Conservation (phyloP, 2,888 invertebrate species). For the Seira musarum region DNA sequence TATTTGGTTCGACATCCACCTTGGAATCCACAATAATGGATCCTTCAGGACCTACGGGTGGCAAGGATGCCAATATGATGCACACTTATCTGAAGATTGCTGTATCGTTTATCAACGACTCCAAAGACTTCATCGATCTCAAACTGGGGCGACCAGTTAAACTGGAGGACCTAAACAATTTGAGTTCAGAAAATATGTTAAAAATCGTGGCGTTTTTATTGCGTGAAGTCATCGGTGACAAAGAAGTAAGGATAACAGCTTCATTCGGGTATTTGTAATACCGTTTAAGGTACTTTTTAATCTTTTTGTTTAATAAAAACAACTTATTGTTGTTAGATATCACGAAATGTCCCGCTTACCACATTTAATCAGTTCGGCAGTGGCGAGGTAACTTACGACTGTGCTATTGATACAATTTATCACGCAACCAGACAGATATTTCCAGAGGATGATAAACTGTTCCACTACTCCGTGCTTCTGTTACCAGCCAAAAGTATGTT, state of each 20-base stretch:
- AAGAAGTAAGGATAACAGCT: slow-evolving; percentile 16
- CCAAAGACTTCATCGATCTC: neutral
- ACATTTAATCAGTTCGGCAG: slow-evolving; percentile 29
- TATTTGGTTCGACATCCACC: too few relatives aligned
- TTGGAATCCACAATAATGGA: too few relatives aligned
- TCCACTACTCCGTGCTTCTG: slow-evolving; percentile 30
- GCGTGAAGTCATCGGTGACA: slow-evolving; percentile 25
- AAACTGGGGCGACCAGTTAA: neutral
- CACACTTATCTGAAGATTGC: slow-evolving; percentile 21
- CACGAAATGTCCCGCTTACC: neutral
- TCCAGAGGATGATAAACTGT: slow-evolving; percentile 29
- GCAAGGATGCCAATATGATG: too few relatives aligned
- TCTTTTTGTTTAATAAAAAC: neutral
- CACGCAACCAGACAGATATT: slow-evolving; percentile 30
- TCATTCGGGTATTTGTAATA: neutral
- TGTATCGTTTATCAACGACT: slow-evolving; percentile 22
- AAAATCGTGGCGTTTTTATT: slow-evolving; percentile 25
- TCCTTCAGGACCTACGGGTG: too few relatives aligned
- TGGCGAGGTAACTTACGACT: slow-evolving; percentile 29
- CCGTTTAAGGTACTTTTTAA: neutral
- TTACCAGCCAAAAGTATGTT: slow-evolving; percentile 20
- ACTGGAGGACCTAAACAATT: slow-evolving; percentile 29
- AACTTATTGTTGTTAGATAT: slow-evolving; percentile 11
- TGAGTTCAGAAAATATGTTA: slow-evolving; percentile 27
- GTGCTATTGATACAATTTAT: slow-evolving; percentile 33